phyloP scores from a whole-genome alignment of 2,888 invertebrate species.

The Crepidodera aurea region DNA sequence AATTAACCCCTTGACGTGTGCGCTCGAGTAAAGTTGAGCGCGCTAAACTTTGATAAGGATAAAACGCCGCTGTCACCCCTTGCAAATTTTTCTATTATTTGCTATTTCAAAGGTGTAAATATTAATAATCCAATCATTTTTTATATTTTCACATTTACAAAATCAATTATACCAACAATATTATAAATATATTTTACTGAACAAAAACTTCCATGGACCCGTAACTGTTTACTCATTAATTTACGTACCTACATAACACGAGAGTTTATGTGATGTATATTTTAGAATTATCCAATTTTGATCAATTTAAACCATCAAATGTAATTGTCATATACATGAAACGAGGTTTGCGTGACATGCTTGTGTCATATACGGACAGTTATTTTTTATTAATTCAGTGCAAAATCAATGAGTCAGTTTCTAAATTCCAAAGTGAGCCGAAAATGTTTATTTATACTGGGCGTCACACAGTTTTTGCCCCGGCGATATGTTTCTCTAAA shows the following conservation, averaged over 20 bases:
- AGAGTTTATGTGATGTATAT: background rate
- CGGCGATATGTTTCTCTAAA: too few species aligned
- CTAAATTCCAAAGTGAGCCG: background rate
- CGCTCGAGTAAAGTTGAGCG: too few species aligned
- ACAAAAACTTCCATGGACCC: too few species aligned
- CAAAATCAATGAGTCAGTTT: background rate
- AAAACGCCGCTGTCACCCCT: too few species aligned
- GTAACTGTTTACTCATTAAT: too few species aligned
- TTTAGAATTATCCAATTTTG: conserved; percentile 1
- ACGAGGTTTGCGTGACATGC: background rate
- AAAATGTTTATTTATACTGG: too few species aligned
- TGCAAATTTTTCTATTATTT: too few species aligned
- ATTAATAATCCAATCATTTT: too few species aligned
- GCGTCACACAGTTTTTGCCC: too few species aligned
- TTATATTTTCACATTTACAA: background rate
- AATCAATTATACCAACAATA: background rate
- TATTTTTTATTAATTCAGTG: conserved; percentile 1
- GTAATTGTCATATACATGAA: background rate
- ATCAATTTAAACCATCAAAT: background rate
- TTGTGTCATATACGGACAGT: background rate
- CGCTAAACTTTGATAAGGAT: too few species aligned
- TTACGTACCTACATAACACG: background rate
- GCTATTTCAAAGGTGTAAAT: background rate
- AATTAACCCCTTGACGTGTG: too few species aligned
- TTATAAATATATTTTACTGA: too few species aligned